Evolutionary conservation across 2,797 vertebrate species (phyloP), one percentile per base, ranked within the genome.

Genomic region (Agapornis canus): DNA sequence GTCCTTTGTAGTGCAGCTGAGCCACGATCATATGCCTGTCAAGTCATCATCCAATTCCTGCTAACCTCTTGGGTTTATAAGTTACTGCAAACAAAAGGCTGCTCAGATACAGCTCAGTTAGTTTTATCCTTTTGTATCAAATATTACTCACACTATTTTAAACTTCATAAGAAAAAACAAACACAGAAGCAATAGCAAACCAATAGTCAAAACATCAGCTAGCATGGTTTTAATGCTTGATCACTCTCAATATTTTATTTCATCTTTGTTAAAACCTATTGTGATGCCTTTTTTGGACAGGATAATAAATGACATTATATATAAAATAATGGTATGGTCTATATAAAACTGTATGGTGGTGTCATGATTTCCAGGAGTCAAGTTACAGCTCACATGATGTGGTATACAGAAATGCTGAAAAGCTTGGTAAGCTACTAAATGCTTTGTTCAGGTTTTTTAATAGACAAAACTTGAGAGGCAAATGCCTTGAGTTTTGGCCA

Each of bases 241-340:
- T 68, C 42, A 39, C 40, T 72, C 22, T 71, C 22, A 57, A 0
- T 59, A 31, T 81, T 91, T 72, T 10, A 51, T 73, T 76, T 71
- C 9, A 40, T 78, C 39, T 60, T 72, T 56, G 7, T 76, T 90
- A 42, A 90, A 92, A 79, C 14, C 60, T 84, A n/a, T 49, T 54
- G 23, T 51, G 19, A 42, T 89, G 47, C 5, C n/a, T 72, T 88
- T 90, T 92, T 61, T 12, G 22, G 86, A 15, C 43, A 43, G 13
- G 37, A 31, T 21, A n/a, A 0, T 61, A 52, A 69, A 32, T 63
- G 59, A 25, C 2, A 42, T 8, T 35, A 31, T 51, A 23, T 61
- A 18, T 42, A 31, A 69, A 72, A 37, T 37, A 73, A 35, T 29
- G 19, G 3, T 48, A 17, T 63, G 8, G 2, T n/a, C 2, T 70